Evolutionary conservation across 2,113 vertebrate species (phyloP).

Genomic region (Calidris pugnax): DNA sequence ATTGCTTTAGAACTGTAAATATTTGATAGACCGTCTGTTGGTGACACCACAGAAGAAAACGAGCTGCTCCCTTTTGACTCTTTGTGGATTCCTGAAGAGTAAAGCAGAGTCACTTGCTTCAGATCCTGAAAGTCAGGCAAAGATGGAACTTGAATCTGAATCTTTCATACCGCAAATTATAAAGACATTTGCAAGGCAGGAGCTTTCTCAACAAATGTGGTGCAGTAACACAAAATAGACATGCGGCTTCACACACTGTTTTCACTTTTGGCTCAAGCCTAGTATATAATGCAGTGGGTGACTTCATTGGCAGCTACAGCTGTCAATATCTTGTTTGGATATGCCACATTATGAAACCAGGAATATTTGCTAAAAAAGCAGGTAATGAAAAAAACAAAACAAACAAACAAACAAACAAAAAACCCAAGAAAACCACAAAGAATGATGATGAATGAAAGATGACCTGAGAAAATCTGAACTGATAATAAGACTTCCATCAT

Average conservation of each 20-base stretch:
- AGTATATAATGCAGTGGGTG: neutral
- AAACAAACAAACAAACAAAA: too few relatives aligned
- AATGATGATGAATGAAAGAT: too few relatives aligned
- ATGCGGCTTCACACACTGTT: neutral
- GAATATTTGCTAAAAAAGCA: neutral
- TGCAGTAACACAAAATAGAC: neutral
- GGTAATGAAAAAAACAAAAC: neutral
- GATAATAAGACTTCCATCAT: neutral
- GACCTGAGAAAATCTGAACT: neutral
- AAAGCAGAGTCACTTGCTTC: neutral
- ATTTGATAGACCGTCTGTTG: conserved; percentile 6
- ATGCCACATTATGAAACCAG: neutral
- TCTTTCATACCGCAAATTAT: neutral
- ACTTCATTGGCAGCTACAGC: neutral
- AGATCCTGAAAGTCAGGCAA: neutral
- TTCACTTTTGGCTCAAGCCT: neutral
- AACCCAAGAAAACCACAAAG: too few relatives aligned
- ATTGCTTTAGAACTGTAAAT: neutral
- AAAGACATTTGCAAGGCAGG: neutral
- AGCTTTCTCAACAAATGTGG: neutral
- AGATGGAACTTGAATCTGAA: neutral
- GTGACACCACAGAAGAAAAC: neutral
- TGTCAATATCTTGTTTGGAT: neutral
- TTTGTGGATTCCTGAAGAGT: neutral
- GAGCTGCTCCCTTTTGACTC: neutral